Evolutionary conservation across 2,888 invertebrate genomes (phyloP).

Genomic region (Allophyes oxyacanthae): DNA sequence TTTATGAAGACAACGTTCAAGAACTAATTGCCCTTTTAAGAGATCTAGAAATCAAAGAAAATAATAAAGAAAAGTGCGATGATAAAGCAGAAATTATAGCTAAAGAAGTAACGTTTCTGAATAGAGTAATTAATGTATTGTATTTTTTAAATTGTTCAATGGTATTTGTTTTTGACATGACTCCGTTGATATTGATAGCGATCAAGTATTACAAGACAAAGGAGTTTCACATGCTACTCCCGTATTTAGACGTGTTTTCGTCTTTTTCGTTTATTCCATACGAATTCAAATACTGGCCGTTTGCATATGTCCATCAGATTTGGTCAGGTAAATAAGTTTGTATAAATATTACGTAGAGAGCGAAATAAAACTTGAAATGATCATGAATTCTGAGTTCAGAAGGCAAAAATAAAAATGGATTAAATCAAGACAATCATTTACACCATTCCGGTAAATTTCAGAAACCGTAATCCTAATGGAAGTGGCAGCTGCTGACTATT

Average conservation of each 20-base stretch:
- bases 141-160: constrained; percentile 60
- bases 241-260: constrained; percentile 65
- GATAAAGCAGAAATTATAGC: constrained; percentile 50
- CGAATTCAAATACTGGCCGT: constrained; percentile 63
- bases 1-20: constrained; percentile 49
- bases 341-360: too few relatives aligned
- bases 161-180: constrained; percentile 61
- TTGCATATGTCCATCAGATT: constrained; percentile 66
- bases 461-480: constrained; percentile 64
- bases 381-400: too few relatives aligned
- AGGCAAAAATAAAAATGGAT: not conserved
- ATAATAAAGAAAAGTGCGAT: constrained; percentile 24
- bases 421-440: not conserved
- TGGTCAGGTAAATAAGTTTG: constrained; percentile 62
- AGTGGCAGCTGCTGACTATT: constrained; percentile 64
- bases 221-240: constrained; percentile 62
- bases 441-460: constrained; percentile 52
- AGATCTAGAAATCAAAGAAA: constrained; percentile 53
- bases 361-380: too few relatives aligned
- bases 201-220: constrained; percentile 61
- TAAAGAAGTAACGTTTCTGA: constrained; percentile 55
- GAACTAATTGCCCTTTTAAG: constrained; percentile 50
- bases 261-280: constrained; percentile 65
- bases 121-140: constrained; percentile 57
- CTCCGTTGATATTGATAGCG: constrained; percentile 61